Conservation (phyloP, 2,797 vertebrate species). For the Spondyliosoma cantharus region DNA sequence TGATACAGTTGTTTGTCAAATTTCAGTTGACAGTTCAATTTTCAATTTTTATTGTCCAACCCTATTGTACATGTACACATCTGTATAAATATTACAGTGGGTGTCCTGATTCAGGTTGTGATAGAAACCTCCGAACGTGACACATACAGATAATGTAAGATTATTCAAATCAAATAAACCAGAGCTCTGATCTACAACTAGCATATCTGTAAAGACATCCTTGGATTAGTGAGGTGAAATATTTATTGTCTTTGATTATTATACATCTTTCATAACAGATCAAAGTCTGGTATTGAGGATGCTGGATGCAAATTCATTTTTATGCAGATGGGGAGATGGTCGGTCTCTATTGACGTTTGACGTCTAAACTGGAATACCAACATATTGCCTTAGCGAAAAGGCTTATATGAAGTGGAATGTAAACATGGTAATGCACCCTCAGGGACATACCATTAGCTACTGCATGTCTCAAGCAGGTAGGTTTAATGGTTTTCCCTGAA, state of each 20-base stretch:
- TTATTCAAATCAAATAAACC: background rate
- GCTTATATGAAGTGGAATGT: background rate
- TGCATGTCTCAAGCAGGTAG: background rate
- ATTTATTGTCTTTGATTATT: background rate
- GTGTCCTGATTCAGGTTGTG: background rate
- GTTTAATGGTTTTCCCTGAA: constrained; percentile 21
- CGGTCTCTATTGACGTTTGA: constrained; percentile 6
- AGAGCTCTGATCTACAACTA: constrained; percentile 8
- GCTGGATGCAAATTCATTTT: background rate
- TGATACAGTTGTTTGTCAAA: too few relatives aligned
- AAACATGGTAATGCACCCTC: background rate
- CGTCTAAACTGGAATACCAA: background rate
- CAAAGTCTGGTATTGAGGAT: background rate
- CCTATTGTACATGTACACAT: background rate
- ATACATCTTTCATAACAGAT: background rate
- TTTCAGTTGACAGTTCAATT: too few relatives aligned
- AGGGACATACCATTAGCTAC: background rate
- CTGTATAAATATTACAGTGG: background rate
- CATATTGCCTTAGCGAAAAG: background rate
- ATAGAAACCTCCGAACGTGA: background rate
- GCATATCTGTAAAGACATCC: background rate
- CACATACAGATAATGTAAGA: background rate
- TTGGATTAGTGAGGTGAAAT: background rate
- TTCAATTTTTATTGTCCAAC: too few relatives aligned
- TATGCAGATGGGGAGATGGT: background rate